Conservation (phyloP, 1,140 invertebrate genomes). For the Contarinia nasturtii region DNA sequence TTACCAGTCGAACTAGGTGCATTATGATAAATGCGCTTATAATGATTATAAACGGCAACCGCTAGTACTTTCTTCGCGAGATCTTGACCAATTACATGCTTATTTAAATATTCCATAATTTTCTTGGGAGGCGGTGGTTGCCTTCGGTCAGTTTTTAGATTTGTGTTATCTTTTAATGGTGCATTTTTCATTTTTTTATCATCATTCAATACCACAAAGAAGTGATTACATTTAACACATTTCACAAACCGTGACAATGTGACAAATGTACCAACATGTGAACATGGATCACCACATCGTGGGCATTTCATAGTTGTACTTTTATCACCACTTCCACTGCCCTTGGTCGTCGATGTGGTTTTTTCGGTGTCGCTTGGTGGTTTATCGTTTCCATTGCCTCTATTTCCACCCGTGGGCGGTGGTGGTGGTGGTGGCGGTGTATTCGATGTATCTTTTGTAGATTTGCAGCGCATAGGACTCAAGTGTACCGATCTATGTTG, state of each 20-base stretch:
- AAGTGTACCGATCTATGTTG: constrained; percentile 1
- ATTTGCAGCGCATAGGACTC: constrained; percentile 3
- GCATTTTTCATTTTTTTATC: constrained; percentile 65
- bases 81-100: constrained; percentile 94
- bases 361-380: constrained; percentile 1
- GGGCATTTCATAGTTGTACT: constrained; percentile 56
- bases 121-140: constrained; percentile 88
- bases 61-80: constrained; percentile 96
- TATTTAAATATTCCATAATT: constrained; percentile 90
- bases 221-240: constrained; percentile 95
- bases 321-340: constrained; percentile 15
- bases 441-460: constrained; percentile 1
- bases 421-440: not conserved
- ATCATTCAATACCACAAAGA: constrained; percentile 91
- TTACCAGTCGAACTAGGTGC: constrained; percentile 35
- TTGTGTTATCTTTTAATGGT: constrained; percentile 11
- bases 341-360: constrained; percentile 9
- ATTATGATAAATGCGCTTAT: constrained; percentile 94
- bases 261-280: constrained; percentile 91
- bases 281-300: constrained; percentile 89
- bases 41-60: constrained; percentile 98
- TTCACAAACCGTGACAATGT: constrained; percentile 93
- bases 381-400: constrained; percentile 1
- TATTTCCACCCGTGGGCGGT: not conserved
- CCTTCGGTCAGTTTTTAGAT: constrained; percentile 35